These are phyloP conservation scores for Hystrix cristata DNA, from an alignment of 2,113 vertebrate genomes.

Conservation along the genomic window DNA sequence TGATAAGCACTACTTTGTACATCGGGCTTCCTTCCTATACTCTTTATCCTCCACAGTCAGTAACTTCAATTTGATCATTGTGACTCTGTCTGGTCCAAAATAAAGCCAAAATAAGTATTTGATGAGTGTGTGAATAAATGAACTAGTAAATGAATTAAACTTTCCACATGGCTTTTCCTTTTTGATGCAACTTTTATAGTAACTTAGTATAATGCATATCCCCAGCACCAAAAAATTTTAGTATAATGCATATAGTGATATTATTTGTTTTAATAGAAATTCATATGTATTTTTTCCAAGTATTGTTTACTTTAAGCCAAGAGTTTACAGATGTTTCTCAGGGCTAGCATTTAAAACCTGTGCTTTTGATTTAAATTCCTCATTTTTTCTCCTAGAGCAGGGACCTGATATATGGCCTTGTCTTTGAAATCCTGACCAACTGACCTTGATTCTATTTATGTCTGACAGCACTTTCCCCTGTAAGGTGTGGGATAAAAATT, in stretches of 20 bases:
- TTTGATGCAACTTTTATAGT: neutral
- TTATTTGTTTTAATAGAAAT: neutral
- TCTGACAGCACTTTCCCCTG: neutral
- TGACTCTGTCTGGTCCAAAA: neutral
- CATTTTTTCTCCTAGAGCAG: neutral
- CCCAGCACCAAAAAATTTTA: neutral
- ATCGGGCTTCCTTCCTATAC: neutral
- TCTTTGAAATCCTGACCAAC: slow-evolving; percentile 53
- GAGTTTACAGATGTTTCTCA: neutral
- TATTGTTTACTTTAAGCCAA: neutral
- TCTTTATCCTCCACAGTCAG: neutral
- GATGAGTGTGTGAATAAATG: neutral
- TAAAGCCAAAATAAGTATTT: neutral
- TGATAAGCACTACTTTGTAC: fast-evolving
- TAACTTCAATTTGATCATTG: neutral
- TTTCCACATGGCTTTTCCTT: neutral
- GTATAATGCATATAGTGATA: neutral
- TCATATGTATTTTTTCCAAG: neutral
- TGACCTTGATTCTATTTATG: neutral
- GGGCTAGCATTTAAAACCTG: neutral
- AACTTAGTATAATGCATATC: neutral
- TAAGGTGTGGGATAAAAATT: neutral
- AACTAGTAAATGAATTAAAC: neutral
- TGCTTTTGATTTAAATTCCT: slow-evolving; percentile 1
- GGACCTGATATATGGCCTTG: neutral